A percentile compares a stretch with the other conserved stretches of the same genome.
These are phyloP conservation scores for Pempheris klunzingeri DNA, from an alignment of 2,797 vertebrate species.

Conservation along the genomic window DNA sequence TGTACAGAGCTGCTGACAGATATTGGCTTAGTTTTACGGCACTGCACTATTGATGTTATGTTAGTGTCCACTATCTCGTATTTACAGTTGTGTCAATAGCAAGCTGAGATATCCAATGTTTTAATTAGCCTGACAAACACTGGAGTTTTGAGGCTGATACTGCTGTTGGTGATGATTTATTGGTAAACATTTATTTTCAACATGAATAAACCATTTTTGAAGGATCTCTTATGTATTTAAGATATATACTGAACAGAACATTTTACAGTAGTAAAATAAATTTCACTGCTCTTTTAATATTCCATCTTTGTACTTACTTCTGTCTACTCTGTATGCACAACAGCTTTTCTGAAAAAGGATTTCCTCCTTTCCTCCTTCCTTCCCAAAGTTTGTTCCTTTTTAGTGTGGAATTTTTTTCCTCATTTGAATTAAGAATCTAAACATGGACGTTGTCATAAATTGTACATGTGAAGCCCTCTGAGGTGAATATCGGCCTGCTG, in stretches of 20 bases:
- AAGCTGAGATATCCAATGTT: conserved; percentile 10
- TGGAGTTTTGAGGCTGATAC: background rate
- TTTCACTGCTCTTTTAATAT: background rate
- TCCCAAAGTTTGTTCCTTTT: background rate
- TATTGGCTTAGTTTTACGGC: conserved; percentile 46
- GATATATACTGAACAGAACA: too few species aligned
- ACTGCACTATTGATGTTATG: conserved; percentile 34
- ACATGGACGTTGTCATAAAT: background rate
- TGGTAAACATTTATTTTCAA: background rate
- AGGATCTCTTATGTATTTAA: background rate
- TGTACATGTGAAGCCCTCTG: background rate
- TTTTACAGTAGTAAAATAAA: too few species aligned
- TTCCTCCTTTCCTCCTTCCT: background rate
- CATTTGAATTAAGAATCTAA: background rate
- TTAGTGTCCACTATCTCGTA: conserved; percentile 27
- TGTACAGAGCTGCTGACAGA: conserved; percentile 45
- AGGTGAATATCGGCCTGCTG: background rate
- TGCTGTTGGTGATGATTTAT: background rate
- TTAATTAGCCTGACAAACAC: background rate
- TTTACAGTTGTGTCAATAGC: conserved; percentile 34
- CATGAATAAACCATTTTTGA: background rate
- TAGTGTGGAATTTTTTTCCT: background rate
- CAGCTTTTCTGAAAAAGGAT: too few species aligned
- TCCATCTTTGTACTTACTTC: background rate
- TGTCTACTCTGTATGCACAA: background rate